Percentiles rank a stretch among this genome's conserved stretches.
Evolutionary conservation across 2,113 vertebrate species (phyloP).

Genomic region (Hippocampus mohnikei): DNA sequence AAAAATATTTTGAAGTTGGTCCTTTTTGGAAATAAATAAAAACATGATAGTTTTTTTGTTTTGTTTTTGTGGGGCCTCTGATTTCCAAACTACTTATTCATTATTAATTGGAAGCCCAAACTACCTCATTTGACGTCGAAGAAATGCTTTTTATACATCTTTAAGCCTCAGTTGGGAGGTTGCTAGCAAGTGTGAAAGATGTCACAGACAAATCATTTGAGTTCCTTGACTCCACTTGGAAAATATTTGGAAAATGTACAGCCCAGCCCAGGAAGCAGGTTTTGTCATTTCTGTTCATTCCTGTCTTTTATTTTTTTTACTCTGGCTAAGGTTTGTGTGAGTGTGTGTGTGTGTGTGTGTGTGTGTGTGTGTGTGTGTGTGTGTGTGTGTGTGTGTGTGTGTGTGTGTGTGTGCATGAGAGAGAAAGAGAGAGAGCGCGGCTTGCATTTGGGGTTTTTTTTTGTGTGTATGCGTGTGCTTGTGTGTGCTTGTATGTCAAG

Average conservation of each 20-base stretch:
- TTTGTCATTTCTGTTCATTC: slow-evolving; percentile 53
- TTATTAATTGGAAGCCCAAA: no score
- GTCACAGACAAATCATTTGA: slow-evolving; percentile 21
- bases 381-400: no score
- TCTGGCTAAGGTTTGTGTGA: neutral
- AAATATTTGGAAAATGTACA: slow-evolving; percentile 66
- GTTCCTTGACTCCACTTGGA: slow-evolving; percentile 59
- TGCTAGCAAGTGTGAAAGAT: slow-evolving; percentile 6
- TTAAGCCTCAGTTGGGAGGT: neutral
- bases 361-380: no score
- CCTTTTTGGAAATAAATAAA: no score
- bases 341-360: neutral
- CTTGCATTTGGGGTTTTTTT: neutral
- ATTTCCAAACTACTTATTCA: no score
- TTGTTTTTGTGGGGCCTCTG: no score
- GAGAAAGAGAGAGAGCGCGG: neutral
- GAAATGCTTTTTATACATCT: neutral
- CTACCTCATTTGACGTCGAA: neutral
- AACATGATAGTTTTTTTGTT: no score
- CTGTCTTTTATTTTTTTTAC: neutral
- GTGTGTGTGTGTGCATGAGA: neutral
- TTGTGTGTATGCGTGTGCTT: neutral
- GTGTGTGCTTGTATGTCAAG: neutral
- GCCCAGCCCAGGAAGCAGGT: slow-evolving; percentile 45
- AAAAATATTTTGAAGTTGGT: no score